Evolutionary conservation across 2,113 vertebrate genomes (phyloP), one percentile per base, ranked within the genome.

Genomic region (Cyprinodon brontotheroides): DNA sequence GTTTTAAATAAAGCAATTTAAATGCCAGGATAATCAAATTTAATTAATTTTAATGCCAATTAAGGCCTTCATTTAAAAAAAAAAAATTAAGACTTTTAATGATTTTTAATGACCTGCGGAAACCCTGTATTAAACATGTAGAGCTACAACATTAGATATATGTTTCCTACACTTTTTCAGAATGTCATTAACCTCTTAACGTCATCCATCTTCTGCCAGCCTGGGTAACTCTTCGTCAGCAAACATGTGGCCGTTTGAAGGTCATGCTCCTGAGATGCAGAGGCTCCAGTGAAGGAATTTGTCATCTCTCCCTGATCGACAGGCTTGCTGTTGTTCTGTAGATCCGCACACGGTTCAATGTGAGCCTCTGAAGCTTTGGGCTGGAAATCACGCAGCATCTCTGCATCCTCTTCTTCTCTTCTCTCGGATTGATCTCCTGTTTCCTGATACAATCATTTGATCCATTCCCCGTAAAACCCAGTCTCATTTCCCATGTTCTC

Each of bases 241-340:
- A 85, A 68, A 57, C 75, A 78, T 14, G 75, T 39, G 20, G 89
- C 85, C 43, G 80, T 69, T 64, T 61, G 76, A 43, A 81, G 39
- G 2, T 64, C 65, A n/a, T 40, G 39, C n/a, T 6, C 37, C 47
- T 1, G 76, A 65, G 61, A 7, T 4, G 65, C 38, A 14, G 78
- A 65, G n/a, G 22, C 68, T 29, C 78, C 67, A 1, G 45, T 10
- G 36, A 72, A 60, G 12, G 14, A 36, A 7, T 82, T 39, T 0
- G 69, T 0, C 4, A 12, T 47, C 17, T 84, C 72, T 40, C 74
- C 12, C 20, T 20, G 57, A 47, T 61, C 59, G 37, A 59, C n/a
- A 0, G 80, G 39, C 57, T 80, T 53, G 1, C 2, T 3, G 12
- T 73, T 61, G 8, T 75, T 73, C 0, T 41, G 78, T 4, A 14